These are phyloP conservation scores for Drosophila kikkawai DNA, from an alignment of 1,140 invertebrate species.

Conservation along the genomic window DNA sequence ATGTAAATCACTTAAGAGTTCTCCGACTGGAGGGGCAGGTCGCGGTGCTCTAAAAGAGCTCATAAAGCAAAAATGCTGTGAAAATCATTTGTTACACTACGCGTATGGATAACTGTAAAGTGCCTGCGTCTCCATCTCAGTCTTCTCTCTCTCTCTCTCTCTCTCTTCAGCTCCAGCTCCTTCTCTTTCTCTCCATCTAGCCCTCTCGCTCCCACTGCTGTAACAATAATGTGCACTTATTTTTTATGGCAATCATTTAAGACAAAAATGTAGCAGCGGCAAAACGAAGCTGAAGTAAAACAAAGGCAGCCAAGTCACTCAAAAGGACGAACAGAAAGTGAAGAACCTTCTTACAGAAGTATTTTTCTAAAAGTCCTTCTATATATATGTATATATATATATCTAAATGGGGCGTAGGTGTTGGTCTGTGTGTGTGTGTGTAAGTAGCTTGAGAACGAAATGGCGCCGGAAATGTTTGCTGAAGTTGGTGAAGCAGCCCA, in stretches of 20 bases:
- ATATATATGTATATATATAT: neutral
- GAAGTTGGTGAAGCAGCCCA: constrained; percentile 51
- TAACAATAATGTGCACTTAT: constrained; percentile 83
- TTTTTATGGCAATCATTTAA: constrained; percentile 83
- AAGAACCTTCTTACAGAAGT: constrained; percentile 40
- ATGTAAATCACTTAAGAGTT: constrained; percentile 80
- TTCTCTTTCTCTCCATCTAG: neutral
- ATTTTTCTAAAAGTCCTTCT: constrained; percentile 52
- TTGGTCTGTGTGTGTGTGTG: constrained; percentile 3
- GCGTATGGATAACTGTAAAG: constrained; percentile 81
- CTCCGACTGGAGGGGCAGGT: constrained; percentile 10
- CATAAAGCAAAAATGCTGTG: constrained; percentile 79
- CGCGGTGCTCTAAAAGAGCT: constrained; percentile 66
- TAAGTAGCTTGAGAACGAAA: constrained; percentile 57
- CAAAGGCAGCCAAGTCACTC: constrained; percentile 63
- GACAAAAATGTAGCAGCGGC: constrained; percentile 77
- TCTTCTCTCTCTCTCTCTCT: neutral
- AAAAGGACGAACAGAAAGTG: constrained; percentile 23
- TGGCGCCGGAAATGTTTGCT: constrained; percentile 72
- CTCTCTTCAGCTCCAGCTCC: neutral
- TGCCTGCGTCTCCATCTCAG: constrained; percentile 27
- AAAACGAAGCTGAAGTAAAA: constrained; percentile 66
- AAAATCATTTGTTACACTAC: constrained; percentile 83
- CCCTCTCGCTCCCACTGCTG: constrained; percentile 19
- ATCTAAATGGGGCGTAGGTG: neutral